Percentiles rank a stretch among this genome's conserved stretches.
Evolutionary conservation across 2,888 invertebrate genomes (phyloP).

Genomic region (Ochropleura plecta): DNA sequence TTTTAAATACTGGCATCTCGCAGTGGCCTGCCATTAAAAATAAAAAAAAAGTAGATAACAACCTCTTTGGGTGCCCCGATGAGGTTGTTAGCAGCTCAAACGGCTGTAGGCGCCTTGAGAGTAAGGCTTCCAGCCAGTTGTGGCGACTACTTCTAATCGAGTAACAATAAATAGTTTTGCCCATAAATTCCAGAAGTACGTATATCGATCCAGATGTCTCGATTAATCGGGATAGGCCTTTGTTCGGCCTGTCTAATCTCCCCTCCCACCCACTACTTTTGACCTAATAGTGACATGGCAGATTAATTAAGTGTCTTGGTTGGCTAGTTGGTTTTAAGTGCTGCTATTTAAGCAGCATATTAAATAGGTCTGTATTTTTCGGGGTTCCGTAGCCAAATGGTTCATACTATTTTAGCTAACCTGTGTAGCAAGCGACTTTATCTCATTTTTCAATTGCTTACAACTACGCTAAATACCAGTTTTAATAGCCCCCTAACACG

Average conservation of each 20-base stretch:
- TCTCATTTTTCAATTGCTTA: too few species aligned
- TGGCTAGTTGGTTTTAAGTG: slow-evolving; percentile 17
- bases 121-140: too few species aligned
- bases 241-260: background rate
- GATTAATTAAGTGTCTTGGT: slow-evolving; percentile 27
- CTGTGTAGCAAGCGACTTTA: too few species aligned
- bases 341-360: slow-evolving; percentile 15
- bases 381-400: too few species aligned
- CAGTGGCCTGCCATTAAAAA: too few species aligned
- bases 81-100: background rate
- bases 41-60: too few species aligned
- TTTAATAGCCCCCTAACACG: too few species aligned
- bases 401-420: too few species aligned
- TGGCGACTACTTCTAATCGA: slow-evolving; percentile 16
- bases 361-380: background rate
- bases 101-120: too few species aligned
- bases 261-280: background rate
- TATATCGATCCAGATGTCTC: slow-evolving; percentile 30
- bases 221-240: slow-evolving; percentile 25
- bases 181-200: slow-evolving; percentile 40
- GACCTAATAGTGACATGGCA: background rate
- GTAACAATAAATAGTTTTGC: slow-evolving; percentile 28
- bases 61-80: too few species aligned
- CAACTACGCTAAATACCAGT: too few species aligned
- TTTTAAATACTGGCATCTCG: too few species aligned